These are phyloP conservation scores for Cheilosia variabilis DNA, from an alignment of 2,888 invertebrate species.

Conservation along the genomic window DNA sequence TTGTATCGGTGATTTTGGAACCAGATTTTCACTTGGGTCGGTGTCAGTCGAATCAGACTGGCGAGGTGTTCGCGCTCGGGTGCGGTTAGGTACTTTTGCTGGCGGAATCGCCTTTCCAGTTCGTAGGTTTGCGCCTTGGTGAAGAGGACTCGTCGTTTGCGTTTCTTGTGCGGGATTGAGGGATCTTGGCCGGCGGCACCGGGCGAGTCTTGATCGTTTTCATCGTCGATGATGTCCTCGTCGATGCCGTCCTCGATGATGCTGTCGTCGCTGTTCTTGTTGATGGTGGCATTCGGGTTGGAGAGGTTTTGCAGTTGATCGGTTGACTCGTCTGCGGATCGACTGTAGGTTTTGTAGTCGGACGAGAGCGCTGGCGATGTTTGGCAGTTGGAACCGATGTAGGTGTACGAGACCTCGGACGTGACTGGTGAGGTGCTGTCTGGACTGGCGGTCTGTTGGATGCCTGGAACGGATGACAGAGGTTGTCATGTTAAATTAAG, in stretches of 20 bases:
- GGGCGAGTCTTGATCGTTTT: conserved; percentile 84
- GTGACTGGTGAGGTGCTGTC: conserved; percentile 94
- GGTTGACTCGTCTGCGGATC: conserved; percentile 80
- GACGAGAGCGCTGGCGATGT: conserved; percentile 82
- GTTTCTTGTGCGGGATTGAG: conserved; percentile 89
- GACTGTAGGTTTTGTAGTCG: conserved; percentile 82
- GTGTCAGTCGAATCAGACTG: conserved; percentile 96
- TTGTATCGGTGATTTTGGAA: conserved; percentile 99
- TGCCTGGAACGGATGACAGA: conserved; percentile 81
- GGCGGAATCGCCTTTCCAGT: conserved; percentile 95
- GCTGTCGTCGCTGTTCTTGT: conserved; percentile 79
- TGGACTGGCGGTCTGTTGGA: conserved; percentile 90
- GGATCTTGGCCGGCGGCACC: conserved; percentile 82
- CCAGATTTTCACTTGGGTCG: conserved; percentile 99
- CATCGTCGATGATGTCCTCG: conserved; percentile 85
- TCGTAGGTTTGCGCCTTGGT: conserved; percentile 99
- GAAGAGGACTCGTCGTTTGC: conserved; percentile 98
- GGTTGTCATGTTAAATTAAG: background rate
- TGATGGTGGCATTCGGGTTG: conserved; percentile 61
- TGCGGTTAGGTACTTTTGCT: conserved; percentile 98
- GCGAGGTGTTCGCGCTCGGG: conserved; percentile 99
- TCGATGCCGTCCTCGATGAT: conserved; percentile 83
- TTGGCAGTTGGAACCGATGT: conserved; percentile 82
- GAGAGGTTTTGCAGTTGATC: conserved; percentile 76
- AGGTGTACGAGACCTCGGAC: conserved; percentile 88